Evolutionary conservation across 2,888 invertebrate genomes (phyloP), one percentile per base, ranked within the genome.

Genomic region (Podotricha telesiphe): DNA sequence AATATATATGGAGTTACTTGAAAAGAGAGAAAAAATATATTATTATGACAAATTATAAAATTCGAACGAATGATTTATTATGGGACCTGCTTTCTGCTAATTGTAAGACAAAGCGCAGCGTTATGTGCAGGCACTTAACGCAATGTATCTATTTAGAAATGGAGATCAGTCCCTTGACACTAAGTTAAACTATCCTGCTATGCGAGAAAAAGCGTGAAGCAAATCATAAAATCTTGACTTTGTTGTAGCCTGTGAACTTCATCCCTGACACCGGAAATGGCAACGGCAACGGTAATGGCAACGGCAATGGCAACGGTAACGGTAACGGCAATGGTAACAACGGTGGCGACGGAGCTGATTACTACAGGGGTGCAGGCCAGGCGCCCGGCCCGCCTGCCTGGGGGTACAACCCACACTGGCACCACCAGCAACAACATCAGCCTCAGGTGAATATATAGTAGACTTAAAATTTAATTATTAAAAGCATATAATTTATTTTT

Each of bases 381-480:
- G 75, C 85, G 0, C 85, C 85, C 13, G 87, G 85, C 2, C 86
- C 88, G 0, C 86, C 88, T 45, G 90, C 90, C 75, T 92, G 94
- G 94, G 88, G 94, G 0, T 93, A 94, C 87, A 94, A 94, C 83
- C 91, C 93, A 20, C 94, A 94, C 77, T 93, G 93, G 93, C 93
- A 93, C 73, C 92, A 91, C 75, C 78, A 89, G 87, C 71, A 90
- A 68, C 92, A 74, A 50, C 78, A 74, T 48, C 91, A 88, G 64
- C 91, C 89, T 53, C 93, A 89, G 89, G 91, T 91, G 64, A 20
- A 17, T 34, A 13, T 45, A 34, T 48, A 28, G 1, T 37, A 47
- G 17, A 6, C 47, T 28, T 28, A 17, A 34, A 42, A 47, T n/a
- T 55, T n/a, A n/a, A n/a, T n/a, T n/a, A n/a, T n/a, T n/a, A n/a